Conservation (phyloP, 2,888 invertebrate genomes). For the Coremacera marginata region DNA sequence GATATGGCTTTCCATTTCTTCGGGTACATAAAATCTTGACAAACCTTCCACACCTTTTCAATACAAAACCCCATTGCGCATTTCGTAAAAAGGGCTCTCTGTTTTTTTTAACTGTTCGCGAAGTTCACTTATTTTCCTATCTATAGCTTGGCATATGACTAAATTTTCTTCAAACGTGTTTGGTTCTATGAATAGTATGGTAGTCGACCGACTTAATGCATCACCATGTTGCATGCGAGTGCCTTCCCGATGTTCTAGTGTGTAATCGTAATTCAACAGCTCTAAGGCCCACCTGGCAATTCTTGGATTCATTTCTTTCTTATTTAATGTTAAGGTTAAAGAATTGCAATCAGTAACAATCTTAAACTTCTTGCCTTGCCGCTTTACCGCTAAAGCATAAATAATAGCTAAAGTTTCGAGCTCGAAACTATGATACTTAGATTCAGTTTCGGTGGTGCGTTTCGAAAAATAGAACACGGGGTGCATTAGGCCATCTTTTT, state of each 20-base stretch:
- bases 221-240: constrained; percentile 27
- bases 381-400: constrained; percentile 50
- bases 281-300: constrained; percentile 35
- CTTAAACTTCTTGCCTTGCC: constrained; percentile 52
- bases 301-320: no score
- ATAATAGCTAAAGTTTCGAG: constrained; percentile 53
- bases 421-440: constrained; percentile 57
- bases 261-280: neutral
- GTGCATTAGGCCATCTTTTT: constrained; percentile 47
- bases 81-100: constrained; percentile 12
- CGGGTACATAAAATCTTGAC: constrained; percentile 10
- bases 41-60: neutral
- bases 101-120: constrained; percentile 10
- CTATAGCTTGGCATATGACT: constrained; percentile 26
- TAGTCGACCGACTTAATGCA: constrained; percentile 19
- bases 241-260: neutral
- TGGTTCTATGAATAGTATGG: constrained; percentile 6
- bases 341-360: constrained; percentile 52
- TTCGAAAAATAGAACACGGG: constrained; percentile 54
- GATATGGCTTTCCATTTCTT: constrained; percentile 19
- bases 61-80: constrained; percentile 12
- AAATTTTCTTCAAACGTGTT: constrained; percentile 24
- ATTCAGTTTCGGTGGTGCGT: constrained; percentile 51
- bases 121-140: constrained; percentile 17
- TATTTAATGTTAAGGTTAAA: constrained; percentile 47